Percentiles rank a stretch among this genome's conserved stretches.
phyloP scores from a whole-genome alignment of 2,113 vertebrate species.

The Brienomyrus longianalis region DNA sequence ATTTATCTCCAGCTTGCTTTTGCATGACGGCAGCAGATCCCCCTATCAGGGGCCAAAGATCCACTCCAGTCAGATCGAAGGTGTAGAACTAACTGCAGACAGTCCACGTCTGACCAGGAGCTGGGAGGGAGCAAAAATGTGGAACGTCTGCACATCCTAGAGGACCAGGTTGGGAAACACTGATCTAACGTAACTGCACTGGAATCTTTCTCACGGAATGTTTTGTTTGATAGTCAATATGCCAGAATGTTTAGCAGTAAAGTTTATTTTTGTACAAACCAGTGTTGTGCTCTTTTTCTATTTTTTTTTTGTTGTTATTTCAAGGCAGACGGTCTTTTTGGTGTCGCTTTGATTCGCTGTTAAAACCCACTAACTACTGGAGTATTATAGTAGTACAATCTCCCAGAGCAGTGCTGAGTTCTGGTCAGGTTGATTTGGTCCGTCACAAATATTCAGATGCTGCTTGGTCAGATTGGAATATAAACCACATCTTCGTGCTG shows the following conservation, averaged over 20 bases:
- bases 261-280: constrained; percentile 2
- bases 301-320: not conserved
- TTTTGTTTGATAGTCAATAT: not conserved
- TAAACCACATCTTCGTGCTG: not conserved
- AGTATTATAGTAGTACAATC: not conserved
- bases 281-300: not conserved
- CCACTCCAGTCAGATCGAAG: not conserved
- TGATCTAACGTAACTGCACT: not conserved
- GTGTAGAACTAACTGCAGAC: not conserved
- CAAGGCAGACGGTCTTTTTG: not conserved
- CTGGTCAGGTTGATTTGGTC: not conserved
- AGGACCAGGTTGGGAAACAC: not conserved
- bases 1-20: not conserved
- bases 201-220: not conserved
- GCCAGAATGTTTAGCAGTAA: not conserved
- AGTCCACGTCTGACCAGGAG: not conserved
- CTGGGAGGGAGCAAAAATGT: not conserved
- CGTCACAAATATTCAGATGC: not conserved
- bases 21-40: not conserved
- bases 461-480: not conserved
- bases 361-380: not conserved
- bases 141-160: not conserved
- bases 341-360: not conserved
- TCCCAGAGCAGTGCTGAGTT: not conserved
- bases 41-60: not conserved